Evolutionary conservation across 2,797 vertebrate genomes (phyloP).

Genomic region (Schizothorax lantsangensis): DNA sequence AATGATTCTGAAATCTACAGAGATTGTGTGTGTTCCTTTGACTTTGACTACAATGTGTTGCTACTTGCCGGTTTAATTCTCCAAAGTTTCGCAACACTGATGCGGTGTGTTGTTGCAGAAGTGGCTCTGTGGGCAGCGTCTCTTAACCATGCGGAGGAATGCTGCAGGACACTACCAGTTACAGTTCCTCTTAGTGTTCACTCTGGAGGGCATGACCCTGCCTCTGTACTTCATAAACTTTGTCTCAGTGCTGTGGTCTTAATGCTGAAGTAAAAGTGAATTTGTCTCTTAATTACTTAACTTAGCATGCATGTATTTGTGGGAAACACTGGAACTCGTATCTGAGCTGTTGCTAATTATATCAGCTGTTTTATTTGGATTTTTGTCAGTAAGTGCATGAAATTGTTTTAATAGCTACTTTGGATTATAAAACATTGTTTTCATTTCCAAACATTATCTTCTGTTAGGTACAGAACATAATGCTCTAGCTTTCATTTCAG

Average conservation of each 20-base stretch:
- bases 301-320: not conserved
- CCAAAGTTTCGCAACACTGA: not conserved
- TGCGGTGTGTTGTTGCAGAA: conserved; percentile 24
- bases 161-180: not conserved
- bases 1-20: not conserved
- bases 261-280: not conserved
- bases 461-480: not conserved
- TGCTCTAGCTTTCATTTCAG: not conserved
- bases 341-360: not conserved
- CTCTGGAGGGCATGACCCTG: not conserved
- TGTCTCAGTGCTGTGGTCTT: not conserved
- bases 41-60: not conserved
- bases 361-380: not conserved
- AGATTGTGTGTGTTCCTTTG: not conserved
- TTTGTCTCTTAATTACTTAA: not conserved
- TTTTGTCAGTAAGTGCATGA: not conserved
- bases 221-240: not conserved
- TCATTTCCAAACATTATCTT: not conserved
- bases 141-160: not conserved
- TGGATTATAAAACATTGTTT: not conserved
- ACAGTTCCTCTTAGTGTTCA: conserved; percentile 10
- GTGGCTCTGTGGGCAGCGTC: not conserved
- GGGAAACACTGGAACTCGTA: not conserved
- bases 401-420: not conserved
- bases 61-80: not conserved